Percentiles rank a stretch among this genome's conserved stretches.
Evolutionary conservation across 2,888 invertebrate species (phyloP).

Genomic region (Cephus pulcher): DNA sequence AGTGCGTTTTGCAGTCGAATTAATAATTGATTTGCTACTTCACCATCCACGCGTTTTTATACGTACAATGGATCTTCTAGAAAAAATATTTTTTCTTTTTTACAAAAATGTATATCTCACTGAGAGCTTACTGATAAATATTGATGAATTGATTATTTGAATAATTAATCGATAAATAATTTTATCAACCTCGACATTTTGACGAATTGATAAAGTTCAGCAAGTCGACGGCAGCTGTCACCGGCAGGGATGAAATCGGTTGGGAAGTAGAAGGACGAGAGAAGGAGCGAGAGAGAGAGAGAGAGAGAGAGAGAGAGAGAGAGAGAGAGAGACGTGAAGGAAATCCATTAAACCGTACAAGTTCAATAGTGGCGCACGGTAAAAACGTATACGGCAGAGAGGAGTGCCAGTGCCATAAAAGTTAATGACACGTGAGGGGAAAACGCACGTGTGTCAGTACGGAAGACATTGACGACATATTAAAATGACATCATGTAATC

Average conservation of each 20-base stretch:
- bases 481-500: background rate
- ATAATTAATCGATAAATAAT: background rate
- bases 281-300: constrained; percentile 11
- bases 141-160: background rate
- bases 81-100: background rate
- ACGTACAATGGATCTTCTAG: too few relatives aligned
- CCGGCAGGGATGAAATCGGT: constrained; percentile 33
- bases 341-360: background rate
- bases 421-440: background rate
- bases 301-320: constrained; percentile 8
- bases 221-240: constrained; percentile 38
- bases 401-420: background rate
- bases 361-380: background rate
- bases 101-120: background rate
- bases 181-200: background rate
- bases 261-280: constrained; percentile 7
- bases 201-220: constrained; percentile 30
- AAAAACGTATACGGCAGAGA: background rate
- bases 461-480: background rate
- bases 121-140: background rate
- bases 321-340: constrained; percentile 7
- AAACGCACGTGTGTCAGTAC: background rate
- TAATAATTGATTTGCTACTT: too few relatives aligned
- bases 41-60: too few relatives aligned
- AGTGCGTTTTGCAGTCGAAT: too few relatives aligned